Conservation (phyloP, 1,140 invertebrate species). For the Drosophila sp. region DNA sequence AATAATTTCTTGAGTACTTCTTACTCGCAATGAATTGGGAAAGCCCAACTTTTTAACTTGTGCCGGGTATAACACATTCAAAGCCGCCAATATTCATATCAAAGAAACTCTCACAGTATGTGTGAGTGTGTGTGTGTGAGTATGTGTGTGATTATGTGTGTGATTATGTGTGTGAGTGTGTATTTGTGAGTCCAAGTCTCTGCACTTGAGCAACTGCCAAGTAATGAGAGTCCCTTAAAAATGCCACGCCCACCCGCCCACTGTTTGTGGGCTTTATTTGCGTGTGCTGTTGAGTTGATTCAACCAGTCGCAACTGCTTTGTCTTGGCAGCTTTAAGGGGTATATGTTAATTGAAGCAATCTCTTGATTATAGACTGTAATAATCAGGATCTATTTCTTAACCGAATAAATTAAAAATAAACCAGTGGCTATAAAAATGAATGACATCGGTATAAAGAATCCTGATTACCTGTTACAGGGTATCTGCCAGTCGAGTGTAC, state of each 20-base stretch:
- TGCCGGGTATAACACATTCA: background rate
- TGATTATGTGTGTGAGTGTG: slow-evolving; percentile 17
- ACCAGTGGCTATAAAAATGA: no score
- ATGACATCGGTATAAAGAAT: background rate
- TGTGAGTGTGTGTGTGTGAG: slow-evolving; percentile 5
- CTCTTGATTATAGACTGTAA: background rate
- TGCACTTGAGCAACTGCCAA: slow-evolving; percentile 46
- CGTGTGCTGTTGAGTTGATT: slow-evolving; percentile 2
- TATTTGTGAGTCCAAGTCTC: slow-evolving; percentile 13
- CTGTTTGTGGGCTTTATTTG: slow-evolving; percentile 12
- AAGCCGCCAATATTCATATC: slow-evolving; percentile 27
- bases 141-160: slow-evolving; percentile 8
- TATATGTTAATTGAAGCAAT: background rate
- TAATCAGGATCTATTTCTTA: no score
- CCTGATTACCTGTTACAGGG: background rate
- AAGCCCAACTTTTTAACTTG: background rate
- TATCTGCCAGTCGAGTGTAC: background rate
- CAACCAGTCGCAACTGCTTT: slow-evolving; percentile 10
- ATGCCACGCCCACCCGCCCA: slow-evolving; percentile 34
- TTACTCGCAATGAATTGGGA: background rate
- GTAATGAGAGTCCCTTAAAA: slow-evolving; percentile 62
- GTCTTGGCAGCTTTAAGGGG: background rate
- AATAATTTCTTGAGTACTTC: no score
- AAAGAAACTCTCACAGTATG: slow-evolving; percentile 16
- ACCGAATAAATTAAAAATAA: no score